A percentile compares a stretch with the other conserved stretches of the same genome.
These are phyloP conservation scores for Pollachius pollachius DNA, from an alignment of 2,113 vertebrate genomes.

Conservation along the genomic window DNA sequence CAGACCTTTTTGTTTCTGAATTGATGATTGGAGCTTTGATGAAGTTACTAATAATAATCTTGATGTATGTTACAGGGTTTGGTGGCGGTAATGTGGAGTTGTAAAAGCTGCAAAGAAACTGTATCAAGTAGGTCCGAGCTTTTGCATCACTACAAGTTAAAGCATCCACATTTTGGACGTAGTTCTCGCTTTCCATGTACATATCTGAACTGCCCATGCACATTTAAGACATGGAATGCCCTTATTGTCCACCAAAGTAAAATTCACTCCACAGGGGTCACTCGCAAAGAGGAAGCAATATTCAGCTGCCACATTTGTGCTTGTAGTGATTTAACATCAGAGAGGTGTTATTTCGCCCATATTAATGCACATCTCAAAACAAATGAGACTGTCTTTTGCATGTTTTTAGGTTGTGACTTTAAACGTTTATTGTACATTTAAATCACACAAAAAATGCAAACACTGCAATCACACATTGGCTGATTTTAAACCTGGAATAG, in stretches of 20 bases:
- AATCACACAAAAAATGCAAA: neutral
- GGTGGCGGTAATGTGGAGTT: slow-evolving; percentile 10
- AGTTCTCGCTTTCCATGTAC: slow-evolving; percentile 25
- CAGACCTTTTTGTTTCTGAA: too few species aligned
- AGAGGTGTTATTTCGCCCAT: slow-evolving; percentile 22
- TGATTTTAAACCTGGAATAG: neutral
- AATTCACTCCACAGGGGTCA: slow-evolving; percentile 6
- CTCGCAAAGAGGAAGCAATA: slow-evolving; percentile 10
- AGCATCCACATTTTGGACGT: slow-evolving; percentile 34
- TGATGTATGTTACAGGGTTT: too few species aligned
- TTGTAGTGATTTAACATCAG: slow-evolving; percentile 24
- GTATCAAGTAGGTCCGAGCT: slow-evolving; percentile 19
- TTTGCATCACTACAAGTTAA: slow-evolving; percentile 30
- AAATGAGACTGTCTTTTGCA: slow-evolving; percentile 24
- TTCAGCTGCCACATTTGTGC: slow-evolving; percentile 22
- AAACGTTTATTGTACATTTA: slow-evolving; percentile 18
- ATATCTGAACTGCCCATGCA: slow-evolving; percentile 22
- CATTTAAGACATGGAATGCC: slow-evolving; percentile 32
- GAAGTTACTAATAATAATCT: too few species aligned
- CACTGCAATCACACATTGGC: neutral
- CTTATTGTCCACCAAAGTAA: slow-evolving; percentile 27
- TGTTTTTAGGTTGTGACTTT: slow-evolving; percentile 35
- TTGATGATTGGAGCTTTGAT: too few species aligned
- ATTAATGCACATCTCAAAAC: slow-evolving; percentile 23
- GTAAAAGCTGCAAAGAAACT: slow-evolving; percentile 1